Conservation (phyloP, 2,888 invertebrate genomes). For the Hylaea fasciaria region DNA sequence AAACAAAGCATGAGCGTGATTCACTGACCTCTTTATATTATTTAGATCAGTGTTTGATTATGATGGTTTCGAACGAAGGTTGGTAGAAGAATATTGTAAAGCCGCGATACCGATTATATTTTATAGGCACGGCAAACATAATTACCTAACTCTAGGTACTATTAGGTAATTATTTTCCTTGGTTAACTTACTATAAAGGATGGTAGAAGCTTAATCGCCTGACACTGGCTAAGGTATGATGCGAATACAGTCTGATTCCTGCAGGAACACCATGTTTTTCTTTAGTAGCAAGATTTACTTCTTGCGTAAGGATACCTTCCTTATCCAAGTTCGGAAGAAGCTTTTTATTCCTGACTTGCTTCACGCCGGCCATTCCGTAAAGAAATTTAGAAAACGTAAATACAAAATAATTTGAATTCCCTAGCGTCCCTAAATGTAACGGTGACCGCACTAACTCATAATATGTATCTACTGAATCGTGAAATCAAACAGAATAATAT, state of each 20-base stretch:
- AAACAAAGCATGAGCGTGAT: neutral
- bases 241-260: constrained; percentile 84
- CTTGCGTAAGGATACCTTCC: constrained; percentile 71
- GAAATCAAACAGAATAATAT: too few relatives aligned
- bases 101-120: too few relatives aligned
- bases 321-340: constrained; percentile 74
- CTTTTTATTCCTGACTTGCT: constrained; percentile 75
- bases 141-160: too few relatives aligned
- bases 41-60: too few relatives aligned
- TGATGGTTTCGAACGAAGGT: too few relatives aligned
- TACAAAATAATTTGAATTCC: constrained; percentile 33
- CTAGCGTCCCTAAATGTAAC: constrained; percentile 28
- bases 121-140: too few relatives aligned
- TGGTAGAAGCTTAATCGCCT: constrained; percentile 76
- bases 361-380: constrained; percentile 58
- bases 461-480: constrained; percentile 3
- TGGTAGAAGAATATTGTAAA: too few relatives aligned
- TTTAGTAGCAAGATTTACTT: constrained; percentile 69
- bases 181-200: constrained; percentile 70
- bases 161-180: too few relatives aligned
- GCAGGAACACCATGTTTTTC: constrained; percentile 71
- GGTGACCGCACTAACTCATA: constrained; percentile 14
- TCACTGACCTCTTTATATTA: too few relatives aligned
- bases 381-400: constrained; percentile 6
- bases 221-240: constrained; percentile 86